Evolutionary conservation across 2,113 vertebrate genomes (phyloP).

Genomic region (Xenotilapia leptura): DNA sequence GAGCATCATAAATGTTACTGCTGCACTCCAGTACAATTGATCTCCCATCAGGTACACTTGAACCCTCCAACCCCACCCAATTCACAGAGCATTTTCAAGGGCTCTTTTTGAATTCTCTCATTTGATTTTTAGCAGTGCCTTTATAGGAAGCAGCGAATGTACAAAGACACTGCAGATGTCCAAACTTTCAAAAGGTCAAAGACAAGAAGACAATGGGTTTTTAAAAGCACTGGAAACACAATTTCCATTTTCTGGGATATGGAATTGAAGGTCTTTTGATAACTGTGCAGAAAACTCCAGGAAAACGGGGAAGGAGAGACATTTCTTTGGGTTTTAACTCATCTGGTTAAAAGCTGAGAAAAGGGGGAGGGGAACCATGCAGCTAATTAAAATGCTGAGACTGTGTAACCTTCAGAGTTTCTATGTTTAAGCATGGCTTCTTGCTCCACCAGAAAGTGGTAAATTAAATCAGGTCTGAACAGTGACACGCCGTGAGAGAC

Average conservation of each 20-base stretch:
- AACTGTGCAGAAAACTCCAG: neutral
- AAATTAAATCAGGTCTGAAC: conserved; percentile 80
- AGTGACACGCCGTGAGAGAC: conserved; percentile 68
- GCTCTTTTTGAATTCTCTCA: neutral
- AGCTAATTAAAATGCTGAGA: conserved; percentile 73
- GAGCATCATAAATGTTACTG: conserved; percentile 42
- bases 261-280: neutral
- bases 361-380: neutral
- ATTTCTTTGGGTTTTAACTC: neutral
- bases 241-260: neutral
- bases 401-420: conserved; percentile 69
- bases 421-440: conserved; percentile 65
- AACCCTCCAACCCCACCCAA: conserved; percentile 30
- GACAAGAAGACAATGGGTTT: neutral
- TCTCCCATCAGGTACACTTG: conserved; percentile 46
- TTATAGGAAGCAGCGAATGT: neutral
- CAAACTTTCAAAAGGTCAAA: neutral
- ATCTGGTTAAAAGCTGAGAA: neutral
- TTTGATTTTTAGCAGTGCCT: neutral
- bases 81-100: neutral
- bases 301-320: neutral
- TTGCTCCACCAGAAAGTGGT: conserved; percentile 43
- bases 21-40: conserved; percentile 56
- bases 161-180: neutral
- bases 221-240: neutral